Evolutionary conservation across 2,113 vertebrate species (phyloP).

Genomic region (Neogobius melanostomus): DNA sequence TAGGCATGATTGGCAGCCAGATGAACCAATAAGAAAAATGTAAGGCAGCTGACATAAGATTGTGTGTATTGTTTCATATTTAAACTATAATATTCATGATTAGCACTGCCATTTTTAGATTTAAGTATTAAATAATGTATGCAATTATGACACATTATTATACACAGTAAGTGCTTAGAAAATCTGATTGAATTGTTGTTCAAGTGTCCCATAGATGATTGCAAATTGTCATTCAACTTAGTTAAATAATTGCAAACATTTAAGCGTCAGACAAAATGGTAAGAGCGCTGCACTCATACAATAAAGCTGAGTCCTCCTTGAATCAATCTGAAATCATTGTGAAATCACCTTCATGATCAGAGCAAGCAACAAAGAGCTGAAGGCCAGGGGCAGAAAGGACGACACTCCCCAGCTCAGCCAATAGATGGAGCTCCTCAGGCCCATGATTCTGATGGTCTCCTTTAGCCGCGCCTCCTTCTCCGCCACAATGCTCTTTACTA

Average conservation of each 20-base stretch:
- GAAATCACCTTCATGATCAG: slow-evolving; percentile 90
- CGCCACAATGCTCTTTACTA: slow-evolving; percentile 89
- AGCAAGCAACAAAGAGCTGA: slow-evolving; percentile 86
- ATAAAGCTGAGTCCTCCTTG: slow-evolving; percentile 36
- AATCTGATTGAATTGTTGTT: background rate
- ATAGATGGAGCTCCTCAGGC: slow-evolving; percentile 84
- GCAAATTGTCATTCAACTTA: background rate
- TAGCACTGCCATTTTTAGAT: background rate
- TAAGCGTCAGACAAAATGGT: background rate
- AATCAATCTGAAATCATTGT: slow-evolving; percentile 55
- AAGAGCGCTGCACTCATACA: slow-evolving; percentile 41
- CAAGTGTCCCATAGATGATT: background rate
- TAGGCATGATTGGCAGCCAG: too few relatives aligned
- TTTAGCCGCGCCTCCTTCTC: slow-evolving; percentile 95
- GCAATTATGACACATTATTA: slow-evolving; percentile 27
- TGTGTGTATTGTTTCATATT: too few relatives aligned
- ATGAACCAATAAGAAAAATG: too few relatives aligned
- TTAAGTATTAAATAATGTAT: slow-evolving; percentile 24
- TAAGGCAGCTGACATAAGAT: too few relatives aligned
- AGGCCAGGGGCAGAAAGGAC: slow-evolving; percentile 82
- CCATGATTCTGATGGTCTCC: slow-evolving; percentile 95
- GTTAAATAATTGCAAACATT: background rate
- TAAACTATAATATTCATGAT: too few relatives aligned
- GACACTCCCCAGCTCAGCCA: slow-evolving; percentile 97
- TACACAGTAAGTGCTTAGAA: slow-evolving; percentile 8